phyloP scores from a whole-genome alignment of 1,140 invertebrate genomes.

The Halictus rubicundus region DNA sequence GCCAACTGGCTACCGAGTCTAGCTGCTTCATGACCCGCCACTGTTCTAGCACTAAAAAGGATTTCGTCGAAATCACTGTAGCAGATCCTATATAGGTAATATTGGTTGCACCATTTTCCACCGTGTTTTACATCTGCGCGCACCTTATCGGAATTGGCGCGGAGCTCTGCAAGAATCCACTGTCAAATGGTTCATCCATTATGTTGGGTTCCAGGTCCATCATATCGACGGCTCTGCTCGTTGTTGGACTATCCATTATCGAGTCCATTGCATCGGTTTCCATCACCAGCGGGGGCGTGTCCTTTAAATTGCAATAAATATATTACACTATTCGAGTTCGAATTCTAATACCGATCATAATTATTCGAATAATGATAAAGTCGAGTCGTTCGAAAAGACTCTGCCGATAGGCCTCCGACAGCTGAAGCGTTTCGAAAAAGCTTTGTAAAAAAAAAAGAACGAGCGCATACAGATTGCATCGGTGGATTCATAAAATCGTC shows the following conservation, averaged over 20 bases:
- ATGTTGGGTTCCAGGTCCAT: conserved; percentile 79
- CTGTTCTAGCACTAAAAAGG: conserved; percentile 83
- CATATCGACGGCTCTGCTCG: conserved; percentile 77
- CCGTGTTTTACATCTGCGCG: neutral
- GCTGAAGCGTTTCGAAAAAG: conserved; percentile 28
- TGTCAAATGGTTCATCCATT: conserved; percentile 79
- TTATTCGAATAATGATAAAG: too few species aligned
- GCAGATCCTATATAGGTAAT: neutral
- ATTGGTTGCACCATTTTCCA: neutral
- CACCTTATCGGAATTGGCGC: conserved; percentile 79
- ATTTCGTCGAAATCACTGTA: neutral
- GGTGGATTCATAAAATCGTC: conserved; percentile 69
- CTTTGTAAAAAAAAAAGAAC: neutral
- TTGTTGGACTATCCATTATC: conserved; percentile 76
- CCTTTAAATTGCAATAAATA: conserved; percentile 56
- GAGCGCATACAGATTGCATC: conserved; percentile 58
- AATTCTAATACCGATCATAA: too few species aligned
- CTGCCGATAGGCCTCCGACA: too few species aligned
- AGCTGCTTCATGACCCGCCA: conserved; percentile 89
- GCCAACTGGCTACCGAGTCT: conserved; percentile 86
- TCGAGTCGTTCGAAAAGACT: too few species aligned
- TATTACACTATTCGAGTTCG: too few species aligned
- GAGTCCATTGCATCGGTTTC: conserved; percentile 71
- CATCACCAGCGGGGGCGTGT: conserved; percentile 69
- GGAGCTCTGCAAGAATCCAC: conserved; percentile 78